Conservation (phyloP, 2,797 vertebrate genomes). For the Tragelaphus oryx region DNA sequence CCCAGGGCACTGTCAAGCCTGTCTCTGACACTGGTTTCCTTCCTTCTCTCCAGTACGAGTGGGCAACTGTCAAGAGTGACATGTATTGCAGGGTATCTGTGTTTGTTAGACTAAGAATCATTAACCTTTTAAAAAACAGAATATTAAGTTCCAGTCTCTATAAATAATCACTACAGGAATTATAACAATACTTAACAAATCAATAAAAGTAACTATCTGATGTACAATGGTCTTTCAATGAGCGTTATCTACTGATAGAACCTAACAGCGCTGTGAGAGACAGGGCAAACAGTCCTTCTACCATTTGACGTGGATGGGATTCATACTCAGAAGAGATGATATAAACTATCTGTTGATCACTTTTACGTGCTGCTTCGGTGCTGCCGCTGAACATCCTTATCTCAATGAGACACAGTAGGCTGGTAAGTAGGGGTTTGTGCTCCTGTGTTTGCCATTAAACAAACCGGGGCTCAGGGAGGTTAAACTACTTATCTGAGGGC, state of each 20-base stretch:
- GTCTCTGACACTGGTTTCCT: background rate
- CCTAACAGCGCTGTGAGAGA: background rate
- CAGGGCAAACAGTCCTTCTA: background rate
- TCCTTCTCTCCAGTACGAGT: background rate
- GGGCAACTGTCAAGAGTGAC: background rate
- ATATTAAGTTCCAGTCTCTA: background rate
- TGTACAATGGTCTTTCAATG: background rate
- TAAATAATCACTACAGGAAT: constrained; percentile 11
- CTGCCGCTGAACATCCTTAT: background rate
- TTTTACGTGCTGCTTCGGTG: background rate
- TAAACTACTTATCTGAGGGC: background rate
- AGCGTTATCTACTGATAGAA: background rate
- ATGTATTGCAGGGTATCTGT: background rate
- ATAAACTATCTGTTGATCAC: background rate
- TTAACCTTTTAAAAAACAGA: constrained; percentile 6
- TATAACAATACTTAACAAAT: constrained; percentile 9
- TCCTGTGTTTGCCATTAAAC: background rate
- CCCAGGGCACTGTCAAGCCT: background rate
- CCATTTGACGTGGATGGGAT: background rate
- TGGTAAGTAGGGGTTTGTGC: background rate
- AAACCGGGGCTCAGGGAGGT: background rate
- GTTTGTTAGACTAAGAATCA: constrained; percentile 20
- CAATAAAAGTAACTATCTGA: background rate
- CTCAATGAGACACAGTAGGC: background rate
- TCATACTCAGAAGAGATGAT: background rate